Evolutionary conservation across 2,113 vertebrate species (phyloP), one percentile per base, ranked within the genome.

Genomic region (Limanda limanda): DNA sequence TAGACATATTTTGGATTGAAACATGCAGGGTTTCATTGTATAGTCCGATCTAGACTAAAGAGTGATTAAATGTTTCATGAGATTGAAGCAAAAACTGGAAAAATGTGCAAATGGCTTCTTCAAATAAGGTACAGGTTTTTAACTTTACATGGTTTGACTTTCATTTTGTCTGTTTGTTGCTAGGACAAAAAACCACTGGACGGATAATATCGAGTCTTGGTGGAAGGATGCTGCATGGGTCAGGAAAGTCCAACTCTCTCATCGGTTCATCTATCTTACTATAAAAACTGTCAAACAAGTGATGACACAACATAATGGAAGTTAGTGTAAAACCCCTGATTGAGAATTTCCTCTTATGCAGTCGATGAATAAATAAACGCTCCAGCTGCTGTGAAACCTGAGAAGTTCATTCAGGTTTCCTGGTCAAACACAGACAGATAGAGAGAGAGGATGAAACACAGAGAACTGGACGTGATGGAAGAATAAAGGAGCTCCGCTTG

Each of bases 401-500:
- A 48, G 20, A 13, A 0, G 15, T 25, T 42, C 11, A n/a, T 12
- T 48, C 71, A 56, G 17, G 35, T 60, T 40, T 55, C 58, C 55
- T 5, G 54, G 0, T 65, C 54, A 2, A 11, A 52, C 13, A 3
- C 0, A 40, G 52, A 59, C 18, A 3, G 7, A 15, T n/a, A n/a
- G 17, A 15, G 21, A 20, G 8, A 24, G 17, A 27, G 60, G 59
- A 21, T 24, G 40, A 58, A 57, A 67, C 35, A 31, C 5, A 52
- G 20, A 48, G 68, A 63, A 74, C 3, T 24, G 25, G 18, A 57
- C 40, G 9, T 40, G 12, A n/a, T 54, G 51, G 20, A 20, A 8
- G 51, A 52, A 20, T 52, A 8, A 54, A 51, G 48, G 54, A 27
- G 59, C 68, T 78, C 18, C 61, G 13, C 17, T 70, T 57, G 51